A percentile compares a stretch with the other conserved stretches of the same genome.
Evolutionary conservation across 2,888 invertebrate species (phyloP).

Genomic region (Oxystoma pomonae): DNA sequence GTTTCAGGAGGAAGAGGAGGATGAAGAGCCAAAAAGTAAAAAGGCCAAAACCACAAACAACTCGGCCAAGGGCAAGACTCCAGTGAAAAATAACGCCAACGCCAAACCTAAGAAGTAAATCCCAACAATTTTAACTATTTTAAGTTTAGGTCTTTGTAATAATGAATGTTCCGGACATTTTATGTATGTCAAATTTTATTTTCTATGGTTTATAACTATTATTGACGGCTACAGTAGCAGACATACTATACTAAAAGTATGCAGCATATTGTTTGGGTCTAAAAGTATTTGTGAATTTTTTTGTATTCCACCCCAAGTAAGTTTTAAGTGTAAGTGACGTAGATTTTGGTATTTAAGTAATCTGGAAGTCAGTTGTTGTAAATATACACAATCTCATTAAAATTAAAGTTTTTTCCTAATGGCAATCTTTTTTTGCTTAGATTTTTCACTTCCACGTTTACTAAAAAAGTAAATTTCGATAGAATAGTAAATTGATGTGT

Average conservation of each 20-base stretch:
- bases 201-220: neutral
- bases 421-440: too few relatives aligned
- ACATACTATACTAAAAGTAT: neutral
- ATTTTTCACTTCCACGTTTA: too few relatives aligned
- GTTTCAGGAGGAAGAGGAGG: constrained; percentile 64
- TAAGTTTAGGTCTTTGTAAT: constrained; percentile 4
- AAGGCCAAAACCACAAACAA: constrained; percentile 74
- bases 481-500: too few relatives aligned
- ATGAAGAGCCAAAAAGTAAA: constrained; percentile 69
- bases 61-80: constrained; percentile 67
- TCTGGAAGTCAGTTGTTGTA: constrained; percentile 39
- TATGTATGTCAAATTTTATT: neutral
- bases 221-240: neutral
- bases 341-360: neutral
- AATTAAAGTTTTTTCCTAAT: constrained; percentile 40
- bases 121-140: constrained; percentile 15
- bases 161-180: neutral
- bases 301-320: constrained; percentile 25
- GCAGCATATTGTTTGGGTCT: neutral
- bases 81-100: constrained; percentile 54
- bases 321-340: constrained; percentile 17
- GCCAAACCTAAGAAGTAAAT: constrained; percentile 60
- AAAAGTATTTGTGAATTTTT: constrained; percentile 21
- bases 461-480: too few relatives aligned
- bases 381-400: constrained; percentile 46